Percentiles rank a stretch among this genome's conserved stretches.
These are phyloP conservation scores for Drosophila funebris DNA, from an alignment of 1,140 invertebrate species.

Conservation along the genomic window DNA sequence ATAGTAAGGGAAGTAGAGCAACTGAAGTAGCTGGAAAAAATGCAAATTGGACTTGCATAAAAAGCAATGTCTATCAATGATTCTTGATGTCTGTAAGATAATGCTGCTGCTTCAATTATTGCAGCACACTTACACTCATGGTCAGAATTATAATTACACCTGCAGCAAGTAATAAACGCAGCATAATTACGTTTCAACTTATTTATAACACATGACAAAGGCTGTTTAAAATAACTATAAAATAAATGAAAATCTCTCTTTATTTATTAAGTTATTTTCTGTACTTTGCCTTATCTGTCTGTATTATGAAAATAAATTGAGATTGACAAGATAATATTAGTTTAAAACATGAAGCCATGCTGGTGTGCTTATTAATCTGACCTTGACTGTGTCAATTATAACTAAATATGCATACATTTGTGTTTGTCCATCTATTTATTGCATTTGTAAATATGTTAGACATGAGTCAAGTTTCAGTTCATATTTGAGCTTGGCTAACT, in stretches of 20 bases:
- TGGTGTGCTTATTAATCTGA: background rate
- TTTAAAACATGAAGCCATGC: too few species aligned
- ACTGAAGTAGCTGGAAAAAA: slow-evolving; percentile 27
- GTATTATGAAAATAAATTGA: too few species aligned
- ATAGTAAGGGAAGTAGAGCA: slow-evolving; percentile 13
- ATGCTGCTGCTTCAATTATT: background rate
- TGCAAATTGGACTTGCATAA: slow-evolving; percentile 13
- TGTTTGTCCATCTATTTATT: background rate
- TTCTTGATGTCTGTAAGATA: background rate
- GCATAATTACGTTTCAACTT: background rate
- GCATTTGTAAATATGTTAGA: slow-evolving; percentile 6
- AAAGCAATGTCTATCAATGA: slow-evolving; percentile 18
- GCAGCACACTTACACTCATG: background rate
- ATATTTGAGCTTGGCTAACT: background rate
- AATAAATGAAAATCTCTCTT: too few species aligned
- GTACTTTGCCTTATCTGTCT: too few species aligned
- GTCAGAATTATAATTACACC: background rate
- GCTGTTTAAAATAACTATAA: too few species aligned
- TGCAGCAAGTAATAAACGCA: background rate
- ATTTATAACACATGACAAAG: too few species aligned
- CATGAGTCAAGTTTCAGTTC: background rate
- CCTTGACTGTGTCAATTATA: background rate
- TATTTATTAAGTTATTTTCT: too few species aligned
- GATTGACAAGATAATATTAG: too few species aligned
- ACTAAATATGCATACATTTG: background rate